phyloP scores from a whole-genome alignment of 64 coral and sea anemone species.

The Dendronephthya gigantea region DNA sequence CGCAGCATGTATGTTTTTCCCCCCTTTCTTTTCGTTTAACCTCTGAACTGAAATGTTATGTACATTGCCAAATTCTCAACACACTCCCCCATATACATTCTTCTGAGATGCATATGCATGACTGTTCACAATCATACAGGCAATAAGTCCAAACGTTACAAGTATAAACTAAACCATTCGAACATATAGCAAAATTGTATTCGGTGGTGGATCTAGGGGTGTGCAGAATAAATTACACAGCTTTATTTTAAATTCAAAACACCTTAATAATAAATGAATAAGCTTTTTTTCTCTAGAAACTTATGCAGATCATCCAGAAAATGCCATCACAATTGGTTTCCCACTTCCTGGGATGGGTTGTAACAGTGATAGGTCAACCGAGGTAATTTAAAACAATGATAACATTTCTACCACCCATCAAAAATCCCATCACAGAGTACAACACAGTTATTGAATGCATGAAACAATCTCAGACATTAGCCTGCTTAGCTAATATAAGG shows the following conservation, averaged over 20 bases:
- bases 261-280: too few relatives aligned
- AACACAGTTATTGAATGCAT: background rate
- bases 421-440: background rate
- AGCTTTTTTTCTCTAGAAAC: too few relatives aligned
- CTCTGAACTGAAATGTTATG: background rate
- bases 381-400: background rate
- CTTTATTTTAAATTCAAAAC: too few relatives aligned
- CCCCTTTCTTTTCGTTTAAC: background rate
- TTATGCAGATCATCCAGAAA: background rate
- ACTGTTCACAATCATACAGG: background rate
- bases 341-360: background rate
- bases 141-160: background rate
- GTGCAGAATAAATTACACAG: too few relatives aligned
- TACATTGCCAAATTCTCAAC: background rate
- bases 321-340: background rate
- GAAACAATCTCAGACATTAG: too few relatives aligned
- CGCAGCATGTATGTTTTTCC: background rate
- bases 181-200: too few relatives aligned
- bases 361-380: background rate
- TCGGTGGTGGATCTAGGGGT: too few relatives aligned
- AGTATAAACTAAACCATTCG: too few relatives aligned
- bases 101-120: background rate
- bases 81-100: background rate
- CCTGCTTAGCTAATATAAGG: too few relatives aligned
- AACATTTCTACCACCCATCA: background rate